Evolutionary conservation across 1,140 invertebrate species (phyloP).

Genomic region (Zaprionus kolodkinae): DNA sequence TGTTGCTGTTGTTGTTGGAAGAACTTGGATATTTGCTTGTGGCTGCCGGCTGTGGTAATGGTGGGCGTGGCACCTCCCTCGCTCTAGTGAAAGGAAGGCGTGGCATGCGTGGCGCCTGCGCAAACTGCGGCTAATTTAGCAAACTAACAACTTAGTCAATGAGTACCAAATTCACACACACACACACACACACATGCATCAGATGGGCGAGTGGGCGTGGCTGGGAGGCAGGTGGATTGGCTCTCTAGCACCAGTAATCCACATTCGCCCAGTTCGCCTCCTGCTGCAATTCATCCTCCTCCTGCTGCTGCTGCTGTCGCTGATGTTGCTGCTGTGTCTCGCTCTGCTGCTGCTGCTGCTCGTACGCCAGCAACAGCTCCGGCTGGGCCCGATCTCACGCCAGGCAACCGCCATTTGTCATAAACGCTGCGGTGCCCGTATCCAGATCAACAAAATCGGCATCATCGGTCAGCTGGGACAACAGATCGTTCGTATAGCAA

Average conservation of each 20-base stretch:
- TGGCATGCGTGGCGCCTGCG: neutral
- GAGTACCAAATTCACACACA: constrained; percentile 9
- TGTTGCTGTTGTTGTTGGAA: constrained; percentile 53
- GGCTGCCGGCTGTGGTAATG: constrained; percentile 3
- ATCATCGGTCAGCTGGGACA: constrained; percentile 70
- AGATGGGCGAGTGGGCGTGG: neutral
- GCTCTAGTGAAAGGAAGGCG: neutral
- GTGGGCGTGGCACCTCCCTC: neutral
- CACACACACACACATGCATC: neutral
- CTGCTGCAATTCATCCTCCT: constrained; percentile 41
- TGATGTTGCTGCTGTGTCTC: constrained; percentile 27
- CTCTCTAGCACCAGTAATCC: constrained; percentile 68
- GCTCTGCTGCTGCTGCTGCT: constrained; percentile 43
- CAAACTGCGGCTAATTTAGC: neutral
- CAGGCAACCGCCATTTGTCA: constrained; percentile 78
- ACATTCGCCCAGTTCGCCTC: constrained; percentile 69
- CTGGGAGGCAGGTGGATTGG: neutral
- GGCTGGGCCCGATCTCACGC: constrained; percentile 76
- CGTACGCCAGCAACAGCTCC: constrained; percentile 59
- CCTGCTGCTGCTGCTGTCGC: constrained; percentile 49
- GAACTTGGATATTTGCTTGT: constrained; percentile 65
- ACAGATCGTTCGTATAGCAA: constrained; percentile 66
- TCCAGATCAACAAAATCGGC: constrained; percentile 81
- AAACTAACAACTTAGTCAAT: constrained; percentile 11
- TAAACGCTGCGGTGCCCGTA: constrained; percentile 69